Evolutionary conservation across 2,113 vertebrate genomes (phyloP).

Genomic region (Carollia perspicillata): DNA sequence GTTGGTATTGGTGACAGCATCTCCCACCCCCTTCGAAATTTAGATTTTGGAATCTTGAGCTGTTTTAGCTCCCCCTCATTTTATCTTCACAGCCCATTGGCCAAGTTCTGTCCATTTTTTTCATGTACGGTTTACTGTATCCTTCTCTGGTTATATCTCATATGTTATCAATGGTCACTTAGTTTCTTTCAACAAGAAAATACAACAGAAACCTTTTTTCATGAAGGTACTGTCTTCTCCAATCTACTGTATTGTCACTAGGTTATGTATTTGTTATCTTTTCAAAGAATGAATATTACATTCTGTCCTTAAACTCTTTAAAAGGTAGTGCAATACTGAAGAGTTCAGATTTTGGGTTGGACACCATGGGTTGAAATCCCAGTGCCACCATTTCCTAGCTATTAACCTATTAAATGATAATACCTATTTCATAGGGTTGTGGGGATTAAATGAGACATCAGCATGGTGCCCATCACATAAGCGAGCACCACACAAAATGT

Average conservation of each 20-base stretch:
- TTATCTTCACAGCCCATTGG: not conserved
- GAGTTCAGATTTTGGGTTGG: not conserved
- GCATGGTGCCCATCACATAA: not conserved
- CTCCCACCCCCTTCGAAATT: not conserved
- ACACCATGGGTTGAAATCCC: not conserved
- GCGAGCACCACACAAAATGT: not conserved
- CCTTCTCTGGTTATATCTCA: not conserved
- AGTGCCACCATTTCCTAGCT: not conserved
- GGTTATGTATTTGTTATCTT: not conserved
- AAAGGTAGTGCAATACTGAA: not conserved
- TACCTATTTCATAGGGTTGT: not conserved
- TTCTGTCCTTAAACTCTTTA: not conserved
- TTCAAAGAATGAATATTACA: not conserved
- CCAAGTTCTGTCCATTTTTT: not conserved
- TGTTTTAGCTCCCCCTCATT: not conserved
- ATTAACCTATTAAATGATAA: not conserved
- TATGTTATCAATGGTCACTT: not conserved
- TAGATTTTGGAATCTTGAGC: not conserved
- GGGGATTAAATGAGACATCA: not conserved
- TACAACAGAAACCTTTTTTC: not conserved
- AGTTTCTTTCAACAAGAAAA: not conserved
- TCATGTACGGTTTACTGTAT: not conserved
- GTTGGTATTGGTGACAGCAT: not conserved
- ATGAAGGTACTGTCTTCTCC: not conserved
- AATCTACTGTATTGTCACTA: not conserved